phyloP scores from a whole-genome alignment of 1,140 invertebrate genomes.

The Rhopalosiphum maidis region DNA sequence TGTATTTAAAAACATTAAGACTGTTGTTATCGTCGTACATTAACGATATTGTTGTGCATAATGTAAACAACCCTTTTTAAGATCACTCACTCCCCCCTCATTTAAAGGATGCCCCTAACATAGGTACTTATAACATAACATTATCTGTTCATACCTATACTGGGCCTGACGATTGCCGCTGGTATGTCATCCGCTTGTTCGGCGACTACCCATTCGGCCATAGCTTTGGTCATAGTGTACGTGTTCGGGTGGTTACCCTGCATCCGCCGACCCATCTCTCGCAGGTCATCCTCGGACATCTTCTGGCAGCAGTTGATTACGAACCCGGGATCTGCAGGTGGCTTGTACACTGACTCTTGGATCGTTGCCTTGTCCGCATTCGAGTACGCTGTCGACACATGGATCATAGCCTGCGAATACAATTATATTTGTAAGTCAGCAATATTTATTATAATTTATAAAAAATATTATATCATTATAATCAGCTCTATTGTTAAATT shows the following conservation, averaged over 20 bases:
- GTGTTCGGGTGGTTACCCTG: slow-evolving; percentile 83
- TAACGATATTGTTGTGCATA: no score
- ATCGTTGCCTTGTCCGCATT: slow-evolving; percentile 77
- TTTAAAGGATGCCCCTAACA: neutral
- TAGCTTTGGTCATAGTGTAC: slow-evolving; percentile 85
- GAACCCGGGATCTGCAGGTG: slow-evolving; percentile 69
- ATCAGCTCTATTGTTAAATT: no score
- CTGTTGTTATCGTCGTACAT: no score
- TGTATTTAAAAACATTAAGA: no score
- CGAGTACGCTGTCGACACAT: slow-evolving; percentile 89
- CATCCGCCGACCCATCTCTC: slow-evolving; percentile 66
- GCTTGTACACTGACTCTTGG: slow-evolving; percentile 76
- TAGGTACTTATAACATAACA: neutral
- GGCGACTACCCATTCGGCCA: slow-evolving; percentile 79
- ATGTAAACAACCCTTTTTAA: no score
- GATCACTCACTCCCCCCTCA: neutral
- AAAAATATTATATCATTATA: no score
- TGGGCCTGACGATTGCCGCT: slow-evolving; percentile 88
- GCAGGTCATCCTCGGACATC: slow-evolving; percentile 68
- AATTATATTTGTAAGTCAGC: neutral
- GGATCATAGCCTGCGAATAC: slow-evolving; percentile 72
- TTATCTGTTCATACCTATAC: slow-evolving; percentile 73
- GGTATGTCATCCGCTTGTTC: slow-evolving; percentile 73
- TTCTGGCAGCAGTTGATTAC: slow-evolving; percentile 70
- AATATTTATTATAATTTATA: neutral